phyloP scores from a whole-genome alignment of 2,113 vertebrate genomes.

The Oceanites oceanicus region DNA sequence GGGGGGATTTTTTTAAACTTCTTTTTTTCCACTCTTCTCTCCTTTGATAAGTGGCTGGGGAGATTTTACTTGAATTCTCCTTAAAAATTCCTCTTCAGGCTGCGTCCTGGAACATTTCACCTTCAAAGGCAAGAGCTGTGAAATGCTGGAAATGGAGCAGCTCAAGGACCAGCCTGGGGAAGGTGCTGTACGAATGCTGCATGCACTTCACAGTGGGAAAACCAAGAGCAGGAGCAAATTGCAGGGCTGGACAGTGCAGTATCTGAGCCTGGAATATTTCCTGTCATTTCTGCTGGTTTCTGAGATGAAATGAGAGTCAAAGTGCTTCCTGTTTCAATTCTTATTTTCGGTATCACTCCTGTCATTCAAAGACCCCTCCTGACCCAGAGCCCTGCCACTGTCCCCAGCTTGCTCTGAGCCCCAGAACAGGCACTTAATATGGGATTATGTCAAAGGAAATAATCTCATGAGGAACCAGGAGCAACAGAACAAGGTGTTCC shows the following conservation, averaged over 20 bases:
- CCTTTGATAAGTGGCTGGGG: background rate
- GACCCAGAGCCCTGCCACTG: background rate
- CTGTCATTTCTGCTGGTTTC: background rate
- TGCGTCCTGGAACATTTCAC: conserved; percentile 42
- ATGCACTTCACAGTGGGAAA: background rate
- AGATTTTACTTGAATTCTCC: conserved; percentile 30
- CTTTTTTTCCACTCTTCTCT: background rate
- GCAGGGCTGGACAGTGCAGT: background rate
- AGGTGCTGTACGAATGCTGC: background rate
- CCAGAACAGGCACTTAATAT: background rate
- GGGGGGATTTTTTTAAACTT: background rate
- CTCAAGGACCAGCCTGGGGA: background rate
- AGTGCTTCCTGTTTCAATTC: background rate
- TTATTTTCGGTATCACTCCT: background rate
- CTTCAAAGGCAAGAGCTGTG: background rate
- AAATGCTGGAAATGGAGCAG: background rate
- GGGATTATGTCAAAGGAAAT: background rate
- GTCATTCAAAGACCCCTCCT: background rate
- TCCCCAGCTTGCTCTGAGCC: background rate
- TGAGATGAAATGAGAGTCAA: background rate
- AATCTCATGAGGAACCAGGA: background rate
- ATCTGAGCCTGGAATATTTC: background rate
- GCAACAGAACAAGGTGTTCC: background rate
- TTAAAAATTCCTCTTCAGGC: conserved; percentile 36
- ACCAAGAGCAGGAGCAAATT: background rate